Conservation (phyloP, 2,113 vertebrate genomes). For the Chloropsis hardwickii region DNA sequence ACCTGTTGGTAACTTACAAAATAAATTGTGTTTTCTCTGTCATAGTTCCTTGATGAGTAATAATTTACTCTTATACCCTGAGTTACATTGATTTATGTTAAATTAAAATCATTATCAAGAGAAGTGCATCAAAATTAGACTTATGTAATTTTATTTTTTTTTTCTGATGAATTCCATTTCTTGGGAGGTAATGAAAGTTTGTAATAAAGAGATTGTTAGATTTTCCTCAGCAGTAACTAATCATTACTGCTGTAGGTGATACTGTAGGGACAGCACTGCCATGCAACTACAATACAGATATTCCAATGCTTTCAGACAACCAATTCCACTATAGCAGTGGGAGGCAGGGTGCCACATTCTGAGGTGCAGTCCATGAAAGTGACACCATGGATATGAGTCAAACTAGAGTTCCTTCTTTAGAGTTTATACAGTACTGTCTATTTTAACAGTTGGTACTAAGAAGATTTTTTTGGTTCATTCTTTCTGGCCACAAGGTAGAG, state of each 20-base stretch:
- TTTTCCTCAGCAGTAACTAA: background rate
- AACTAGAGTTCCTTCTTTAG: background rate
- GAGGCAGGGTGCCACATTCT: background rate
- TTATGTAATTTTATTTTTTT: background rate
- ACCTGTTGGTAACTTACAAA: background rate
- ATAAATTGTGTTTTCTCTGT: background rate
- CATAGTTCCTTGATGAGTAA: background rate
- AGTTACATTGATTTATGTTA: background rate
- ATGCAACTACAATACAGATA: background rate
- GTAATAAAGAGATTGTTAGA: background rate
- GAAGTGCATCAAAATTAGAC: background rate
- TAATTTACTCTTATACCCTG: background rate
- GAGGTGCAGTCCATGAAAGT: background rate
- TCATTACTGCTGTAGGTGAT: background rate
- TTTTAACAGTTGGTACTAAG: slow-evolving; percentile 26
- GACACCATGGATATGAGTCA: background rate
- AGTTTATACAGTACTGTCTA: background rate
- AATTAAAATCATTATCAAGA: background rate
- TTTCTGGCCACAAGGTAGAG: background rate
- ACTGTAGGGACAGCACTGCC: background rate
- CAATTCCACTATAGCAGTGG: background rate
- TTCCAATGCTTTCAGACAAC: background rate
- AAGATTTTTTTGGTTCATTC: background rate
- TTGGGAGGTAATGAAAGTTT: background rate
- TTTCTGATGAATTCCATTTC: background rate